A percentile compares a stretch with the other conserved stretches of the same genome.
phyloP scores from a whole-genome alignment of 2,888 invertebrate species.

The Papilio elwesi region DNA sequence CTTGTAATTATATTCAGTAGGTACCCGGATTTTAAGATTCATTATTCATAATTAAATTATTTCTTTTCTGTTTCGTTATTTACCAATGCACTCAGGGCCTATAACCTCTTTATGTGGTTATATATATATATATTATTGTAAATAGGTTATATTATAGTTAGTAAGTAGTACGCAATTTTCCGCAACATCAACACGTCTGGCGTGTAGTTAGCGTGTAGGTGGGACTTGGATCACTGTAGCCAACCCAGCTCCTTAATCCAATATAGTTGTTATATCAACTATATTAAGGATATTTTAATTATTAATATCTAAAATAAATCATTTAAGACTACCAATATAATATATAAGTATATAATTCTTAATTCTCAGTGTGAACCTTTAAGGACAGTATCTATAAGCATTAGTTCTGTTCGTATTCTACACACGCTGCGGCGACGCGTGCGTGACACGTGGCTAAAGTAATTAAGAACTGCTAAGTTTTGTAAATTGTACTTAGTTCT shows the following conservation, averaged over 20 bases:
- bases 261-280: too few species aligned
- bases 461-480: conserved; percentile 49
- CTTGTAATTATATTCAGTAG: conserved; percentile 2
- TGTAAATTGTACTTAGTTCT: conserved; percentile 44
- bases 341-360: too few species aligned
- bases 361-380: background rate
- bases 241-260: too few species aligned
- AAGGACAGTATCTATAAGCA: conserved; percentile 2
- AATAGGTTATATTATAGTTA: too few species aligned
- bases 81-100: background rate
- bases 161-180: too few species aligned
- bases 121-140: too few species aligned
- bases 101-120: background rate
- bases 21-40: conserved; percentile 13
- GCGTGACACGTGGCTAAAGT: conserved; percentile 54
- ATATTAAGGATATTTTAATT: too few species aligned
- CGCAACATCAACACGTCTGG: too few species aligned
- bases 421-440: conserved; percentile 42
- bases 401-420: conserved; percentile 16
- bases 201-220: too few species aligned
- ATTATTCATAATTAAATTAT: conserved; percentile 2
- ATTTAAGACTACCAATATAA: too few species aligned
- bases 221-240: too few species aligned
- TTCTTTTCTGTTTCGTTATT: conserved; percentile 9
- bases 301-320: too few species aligned